Conservation (phyloP, 2,888 invertebrate species). For the Andrena dorsata region DNA sequence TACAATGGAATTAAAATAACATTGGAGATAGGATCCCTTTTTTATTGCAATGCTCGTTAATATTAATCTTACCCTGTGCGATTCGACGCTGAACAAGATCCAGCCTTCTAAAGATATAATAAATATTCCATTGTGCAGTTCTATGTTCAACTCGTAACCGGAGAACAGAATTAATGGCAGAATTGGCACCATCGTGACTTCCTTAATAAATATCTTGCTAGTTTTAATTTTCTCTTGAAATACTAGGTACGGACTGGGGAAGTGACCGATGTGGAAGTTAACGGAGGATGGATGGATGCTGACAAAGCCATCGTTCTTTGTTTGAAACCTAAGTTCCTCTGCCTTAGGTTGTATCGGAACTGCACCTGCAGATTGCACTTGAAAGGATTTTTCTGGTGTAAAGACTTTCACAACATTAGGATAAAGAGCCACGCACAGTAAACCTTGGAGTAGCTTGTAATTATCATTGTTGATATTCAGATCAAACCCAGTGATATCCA, state of each 20-base stretch:
- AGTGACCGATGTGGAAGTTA: constrained; percentile 89
- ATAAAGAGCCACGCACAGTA: constrained; percentile 96
- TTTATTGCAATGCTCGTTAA: not conserved
- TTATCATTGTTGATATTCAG: constrained; percentile 92
- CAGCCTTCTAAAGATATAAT: constrained; percentile 92
- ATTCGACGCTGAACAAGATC: constrained; percentile 92
- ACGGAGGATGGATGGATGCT: constrained; percentile 92
- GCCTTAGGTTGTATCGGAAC: constrained; percentile 90
- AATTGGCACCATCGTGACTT: constrained; percentile 93
- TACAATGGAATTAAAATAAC: constrained; percentile 72
- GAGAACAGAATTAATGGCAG: constrained; percentile 88
- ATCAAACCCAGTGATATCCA: constrained; percentile 88
- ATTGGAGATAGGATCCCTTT: too few species aligned
- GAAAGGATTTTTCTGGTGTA: constrained; percentile 92
- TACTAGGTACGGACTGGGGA: constrained; percentile 91
- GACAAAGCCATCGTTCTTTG: constrained; percentile 91
- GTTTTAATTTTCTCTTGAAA: constrained; percentile 95
- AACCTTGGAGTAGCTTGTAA: constrained; percentile 91
- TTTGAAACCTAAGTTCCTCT: constrained; percentile 91
- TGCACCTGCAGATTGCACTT: constrained; percentile 90
- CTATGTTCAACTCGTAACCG: constrained; percentile 91
- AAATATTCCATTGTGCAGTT: constrained; percentile 90
- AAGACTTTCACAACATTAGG: constrained; percentile 95
- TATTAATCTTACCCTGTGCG: constrained; percentile 87
- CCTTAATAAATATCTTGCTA: constrained; percentile 91